These are phyloP conservation scores for Oreohelix idahoensis DNA, from an alignment of 1,140 invertebrate genomes.

Conservation along the genomic window DNA sequence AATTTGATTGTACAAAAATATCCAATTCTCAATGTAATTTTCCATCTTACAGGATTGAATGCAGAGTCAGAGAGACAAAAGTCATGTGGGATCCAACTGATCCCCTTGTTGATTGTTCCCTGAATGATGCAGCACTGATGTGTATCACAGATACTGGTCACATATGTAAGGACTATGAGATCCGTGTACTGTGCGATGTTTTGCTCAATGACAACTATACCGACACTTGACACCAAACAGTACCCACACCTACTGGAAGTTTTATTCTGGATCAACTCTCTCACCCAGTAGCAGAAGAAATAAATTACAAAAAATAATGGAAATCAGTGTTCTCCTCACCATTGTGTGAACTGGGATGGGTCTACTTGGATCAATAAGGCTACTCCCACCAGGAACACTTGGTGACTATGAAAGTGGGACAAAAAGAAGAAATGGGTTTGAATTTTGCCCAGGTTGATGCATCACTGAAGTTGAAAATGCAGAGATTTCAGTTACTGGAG, in stretches of 20 bases:
- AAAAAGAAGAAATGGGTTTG: constrained; percentile 33
- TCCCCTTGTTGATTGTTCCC: constrained; percentile 80
- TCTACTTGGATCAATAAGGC: constrained; percentile 54
- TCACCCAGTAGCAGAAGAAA: too few species aligned
- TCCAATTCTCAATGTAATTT: background rate
- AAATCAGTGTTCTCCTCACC: background rate
- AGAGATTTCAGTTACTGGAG: constrained; percentile 43
- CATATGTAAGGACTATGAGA: constrained; percentile 80
- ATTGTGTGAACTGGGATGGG: constrained; percentile 43
- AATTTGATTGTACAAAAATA: background rate
- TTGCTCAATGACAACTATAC: constrained; percentile 42
- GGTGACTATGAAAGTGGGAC: constrained; percentile 54
- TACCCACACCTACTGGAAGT: background rate
- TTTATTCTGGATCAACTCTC: background rate
- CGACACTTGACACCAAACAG: constrained; percentile 21
- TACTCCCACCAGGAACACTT: constrained; percentile 30
- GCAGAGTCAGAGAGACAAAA: constrained; percentile 14
- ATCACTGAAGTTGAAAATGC: constrained; percentile 56
- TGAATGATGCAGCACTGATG: constrained; percentile 79
- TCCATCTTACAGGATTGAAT: constrained; percentile 7
- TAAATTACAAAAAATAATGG: too few species aligned
- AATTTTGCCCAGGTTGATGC: constrained; percentile 53
- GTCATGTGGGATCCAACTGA: constrained; percentile 41
- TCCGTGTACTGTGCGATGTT: constrained; percentile 80
- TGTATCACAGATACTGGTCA: constrained; percentile 74